These are phyloP conservation scores for Patagioenas fasciata DNA, from an alignment of 2,113 vertebrate genomes.

Conservation along the genomic window DNA sequence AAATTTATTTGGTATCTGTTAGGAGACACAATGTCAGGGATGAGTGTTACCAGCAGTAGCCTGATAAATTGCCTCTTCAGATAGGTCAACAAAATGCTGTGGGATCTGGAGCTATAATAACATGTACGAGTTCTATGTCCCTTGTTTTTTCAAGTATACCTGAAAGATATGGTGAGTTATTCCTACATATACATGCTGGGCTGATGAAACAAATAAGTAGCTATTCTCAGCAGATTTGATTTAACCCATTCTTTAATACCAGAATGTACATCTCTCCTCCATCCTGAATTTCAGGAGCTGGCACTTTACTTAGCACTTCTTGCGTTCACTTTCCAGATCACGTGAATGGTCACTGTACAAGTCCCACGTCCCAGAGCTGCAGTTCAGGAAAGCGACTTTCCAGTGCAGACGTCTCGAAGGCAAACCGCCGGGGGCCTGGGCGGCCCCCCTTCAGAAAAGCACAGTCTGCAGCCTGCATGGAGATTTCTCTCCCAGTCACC, in stretches of 20 bases:
- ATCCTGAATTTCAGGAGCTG: not conserved
- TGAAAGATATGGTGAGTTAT: not conserved
- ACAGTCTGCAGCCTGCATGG: slow-evolving; percentile 99
- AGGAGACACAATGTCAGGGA: not conserved
- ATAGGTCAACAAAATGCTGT: not conserved
- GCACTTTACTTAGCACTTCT: not conserved
- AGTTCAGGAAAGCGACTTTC: slow-evolving; percentile 88
- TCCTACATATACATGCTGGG: not conserved
- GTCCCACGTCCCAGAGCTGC: slow-evolving; percentile 91
- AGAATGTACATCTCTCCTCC: not conserved
- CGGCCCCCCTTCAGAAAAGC: slow-evolving; percentile 98
- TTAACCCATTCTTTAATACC: not conserved
- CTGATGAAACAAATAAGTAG: not conserved
- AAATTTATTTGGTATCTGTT: not conserved
- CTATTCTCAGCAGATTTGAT: not conserved
- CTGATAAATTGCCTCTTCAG: not conserved
- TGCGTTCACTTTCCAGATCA: slow-evolving; percentile 88
- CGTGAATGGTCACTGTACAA: slow-evolving; percentile 97
- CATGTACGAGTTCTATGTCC: not conserved
- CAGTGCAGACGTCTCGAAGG: slow-evolving; percentile 87
- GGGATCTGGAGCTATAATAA: not conserved
- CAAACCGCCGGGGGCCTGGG: slow-evolving; percentile 90
- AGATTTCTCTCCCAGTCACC: slow-evolving; percentile 96
- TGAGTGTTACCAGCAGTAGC: not conserved
- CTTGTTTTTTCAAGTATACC: not conserved